Evolutionary conservation across 2,888 invertebrate genomes (phyloP).

Genomic region (Aromia moschata): DNA sequence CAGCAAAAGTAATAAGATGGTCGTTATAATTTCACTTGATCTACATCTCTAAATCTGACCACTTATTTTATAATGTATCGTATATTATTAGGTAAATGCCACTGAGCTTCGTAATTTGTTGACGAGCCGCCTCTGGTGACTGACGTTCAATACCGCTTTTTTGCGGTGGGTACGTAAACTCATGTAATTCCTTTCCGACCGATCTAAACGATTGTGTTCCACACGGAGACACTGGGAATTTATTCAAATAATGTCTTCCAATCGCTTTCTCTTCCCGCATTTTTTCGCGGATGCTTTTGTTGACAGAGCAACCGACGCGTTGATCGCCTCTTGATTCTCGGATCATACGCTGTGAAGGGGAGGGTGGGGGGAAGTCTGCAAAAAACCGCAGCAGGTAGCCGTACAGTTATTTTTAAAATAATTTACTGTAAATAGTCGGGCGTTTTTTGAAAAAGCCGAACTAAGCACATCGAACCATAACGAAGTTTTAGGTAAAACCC

Average conservation of each 20-base stretch:
- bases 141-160: too few relatives aligned
- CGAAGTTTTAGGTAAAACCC: conserved; percentile 23
- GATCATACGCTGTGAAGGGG: too few relatives aligned
- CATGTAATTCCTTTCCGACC: neutral
- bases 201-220: neutral
- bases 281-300: neutral
- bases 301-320: too few relatives aligned
- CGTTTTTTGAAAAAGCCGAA: conserved; percentile 12
- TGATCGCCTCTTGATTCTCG: conserved; percentile 10
- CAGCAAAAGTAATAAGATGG: too few relatives aligned
- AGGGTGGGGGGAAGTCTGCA: too few relatives aligned
- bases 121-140: too few relatives aligned
- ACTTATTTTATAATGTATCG: too few relatives aligned
- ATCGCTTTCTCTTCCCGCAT: conserved; percentile 10
- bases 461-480: conserved; percentile 15
- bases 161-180: too few relatives aligned
- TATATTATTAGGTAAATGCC: too few relatives aligned
- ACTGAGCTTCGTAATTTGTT: too few relatives aligned
- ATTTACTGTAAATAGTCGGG: conserved; percentile 16
- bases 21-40: too few relatives aligned
- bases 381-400: conserved; percentile 7
- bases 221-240: neutral
- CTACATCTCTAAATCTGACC: too few relatives aligned
- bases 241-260: conserved; percentile 4
- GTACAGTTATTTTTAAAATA: conserved; percentile 12